Percentiles rank a stretch among this genome's conserved stretches.
Evolutionary conservation across 2,797 vertebrate genomes (phyloP).

Genomic region (Choloepus didactylus): DNA sequence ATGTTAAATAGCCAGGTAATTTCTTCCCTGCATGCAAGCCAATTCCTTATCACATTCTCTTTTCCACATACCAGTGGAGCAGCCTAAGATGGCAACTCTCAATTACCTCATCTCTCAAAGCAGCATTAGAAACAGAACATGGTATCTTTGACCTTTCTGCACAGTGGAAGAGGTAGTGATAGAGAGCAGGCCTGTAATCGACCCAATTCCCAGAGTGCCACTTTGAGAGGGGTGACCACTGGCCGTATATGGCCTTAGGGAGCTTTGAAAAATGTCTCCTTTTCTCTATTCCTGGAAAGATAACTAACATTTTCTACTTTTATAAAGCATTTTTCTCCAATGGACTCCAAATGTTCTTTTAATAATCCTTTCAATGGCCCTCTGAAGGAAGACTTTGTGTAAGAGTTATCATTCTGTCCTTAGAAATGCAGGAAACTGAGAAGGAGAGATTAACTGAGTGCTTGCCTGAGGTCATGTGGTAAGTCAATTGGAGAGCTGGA

Average conservation of each 20-base stretch:
- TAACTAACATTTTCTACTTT: constrained; percentile 44
- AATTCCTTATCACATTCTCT: not conserved
- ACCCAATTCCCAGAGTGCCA: not conserved
- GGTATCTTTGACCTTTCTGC: too few species aligned
- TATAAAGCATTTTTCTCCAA: constrained; percentile 17
- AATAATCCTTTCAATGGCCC: constrained; percentile 30
- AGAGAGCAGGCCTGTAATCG: not conserved
- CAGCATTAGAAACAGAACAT: rapidly evolving
- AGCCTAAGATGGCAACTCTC: not conserved
- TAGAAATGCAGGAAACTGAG: constrained; percentile 60
- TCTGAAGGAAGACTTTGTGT: constrained; percentile 51
- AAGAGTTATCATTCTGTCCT: constrained; percentile 57
- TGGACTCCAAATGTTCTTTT: constrained; percentile 59
- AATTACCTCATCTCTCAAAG: not conserved
- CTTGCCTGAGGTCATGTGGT: not conserved
- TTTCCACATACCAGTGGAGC: not conserved
- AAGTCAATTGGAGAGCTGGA: constrained; percentile 4
- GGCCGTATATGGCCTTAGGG: not conserved
- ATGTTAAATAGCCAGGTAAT: not conserved
- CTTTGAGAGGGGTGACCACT: not conserved
- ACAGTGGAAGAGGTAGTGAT: rapidly evolving
- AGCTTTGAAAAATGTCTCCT: not conserved
- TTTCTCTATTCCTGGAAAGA: constrained; percentile 7
- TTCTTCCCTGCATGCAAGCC: not conserved
- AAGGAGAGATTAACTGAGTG: constrained; percentile 29